A percentile compares a stretch with the other conserved stretches of the same genome.
phyloP scores from a whole-genome alignment of 2,113 vertebrate species.

The Cacatua alba region DNA sequence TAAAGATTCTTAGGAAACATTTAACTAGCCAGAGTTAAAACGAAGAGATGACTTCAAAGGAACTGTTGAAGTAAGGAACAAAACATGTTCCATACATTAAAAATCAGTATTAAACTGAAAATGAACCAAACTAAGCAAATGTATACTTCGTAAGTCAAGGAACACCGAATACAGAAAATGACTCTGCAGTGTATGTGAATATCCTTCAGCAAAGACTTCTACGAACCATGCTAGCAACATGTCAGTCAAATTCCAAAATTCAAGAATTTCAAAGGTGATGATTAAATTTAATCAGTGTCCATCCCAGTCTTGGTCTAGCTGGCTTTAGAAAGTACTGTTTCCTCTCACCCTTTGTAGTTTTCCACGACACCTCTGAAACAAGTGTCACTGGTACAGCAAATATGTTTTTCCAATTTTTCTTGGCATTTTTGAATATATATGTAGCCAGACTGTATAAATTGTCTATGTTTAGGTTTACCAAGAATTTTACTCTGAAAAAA shows the following conservation, averaged over 20 bases:
- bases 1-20: conserved; percentile 20
- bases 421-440: background rate
- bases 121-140: background rate
- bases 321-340: background rate
- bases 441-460: background rate
- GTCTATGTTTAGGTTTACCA: background rate
- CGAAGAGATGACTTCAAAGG: background rate
- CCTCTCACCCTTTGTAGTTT: background rate
- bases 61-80: conserved; percentile 1
- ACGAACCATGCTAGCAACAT: background rate
- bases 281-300: background rate
- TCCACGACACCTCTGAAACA: background rate
- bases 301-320: background rate
- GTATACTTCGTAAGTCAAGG: background rate
- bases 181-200: background rate
- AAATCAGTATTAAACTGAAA: background rate
- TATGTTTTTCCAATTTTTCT: background rate
- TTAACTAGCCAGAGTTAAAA: conserved; percentile 14
- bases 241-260: background rate
- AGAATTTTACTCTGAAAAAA: background rate
- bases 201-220: background rate
- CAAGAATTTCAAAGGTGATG: background rate
- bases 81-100: background rate
- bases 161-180: background rate
- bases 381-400: background rate